Percentiles rank a stretch among this genome's conserved stretches.
Conservation (phyloP, 2,113 vertebrate species). For the Australoheros scitulus region DNA sequence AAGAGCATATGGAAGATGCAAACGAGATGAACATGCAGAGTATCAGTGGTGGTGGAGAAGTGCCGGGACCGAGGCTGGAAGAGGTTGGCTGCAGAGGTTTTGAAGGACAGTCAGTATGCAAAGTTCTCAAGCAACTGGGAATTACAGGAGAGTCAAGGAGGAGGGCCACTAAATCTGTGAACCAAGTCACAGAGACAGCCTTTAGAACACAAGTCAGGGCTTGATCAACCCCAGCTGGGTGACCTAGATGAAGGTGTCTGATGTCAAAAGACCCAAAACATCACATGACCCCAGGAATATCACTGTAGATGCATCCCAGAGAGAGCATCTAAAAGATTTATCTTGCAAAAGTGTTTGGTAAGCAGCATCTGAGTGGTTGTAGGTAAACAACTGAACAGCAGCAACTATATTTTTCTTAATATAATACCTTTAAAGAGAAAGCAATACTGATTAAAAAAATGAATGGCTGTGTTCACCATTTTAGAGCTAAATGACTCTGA, state of each 20-base stretch:
- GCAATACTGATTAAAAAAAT: background rate
- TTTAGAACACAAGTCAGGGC: background rate
- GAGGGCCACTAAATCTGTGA: background rate
- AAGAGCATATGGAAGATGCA: fast-evolving
- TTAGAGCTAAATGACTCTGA: no score
- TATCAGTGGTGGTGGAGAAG: fast-evolving
- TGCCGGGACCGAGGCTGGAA: background rate
- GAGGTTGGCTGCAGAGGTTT: background rate
- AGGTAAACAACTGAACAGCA: background rate
- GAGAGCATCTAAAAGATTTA: background rate
- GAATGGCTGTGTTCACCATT: no score
- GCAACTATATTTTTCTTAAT: background rate
- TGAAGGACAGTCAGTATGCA: background rate
- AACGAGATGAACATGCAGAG: background rate
- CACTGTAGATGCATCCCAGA: background rate
- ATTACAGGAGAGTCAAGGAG: background rate
- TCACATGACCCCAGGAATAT: background rate
- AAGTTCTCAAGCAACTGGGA: background rate
- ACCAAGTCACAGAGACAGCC: background rate
- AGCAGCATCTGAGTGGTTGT: background rate
- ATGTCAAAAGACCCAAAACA: background rate
- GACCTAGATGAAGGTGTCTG: background rate
- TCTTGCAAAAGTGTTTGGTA: background rate
- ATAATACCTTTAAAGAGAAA: background rate
- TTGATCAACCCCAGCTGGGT: background rate